phyloP scores from a whole-genome alignment of 1,140 invertebrate species.

The Musca vetustissima region DNA sequence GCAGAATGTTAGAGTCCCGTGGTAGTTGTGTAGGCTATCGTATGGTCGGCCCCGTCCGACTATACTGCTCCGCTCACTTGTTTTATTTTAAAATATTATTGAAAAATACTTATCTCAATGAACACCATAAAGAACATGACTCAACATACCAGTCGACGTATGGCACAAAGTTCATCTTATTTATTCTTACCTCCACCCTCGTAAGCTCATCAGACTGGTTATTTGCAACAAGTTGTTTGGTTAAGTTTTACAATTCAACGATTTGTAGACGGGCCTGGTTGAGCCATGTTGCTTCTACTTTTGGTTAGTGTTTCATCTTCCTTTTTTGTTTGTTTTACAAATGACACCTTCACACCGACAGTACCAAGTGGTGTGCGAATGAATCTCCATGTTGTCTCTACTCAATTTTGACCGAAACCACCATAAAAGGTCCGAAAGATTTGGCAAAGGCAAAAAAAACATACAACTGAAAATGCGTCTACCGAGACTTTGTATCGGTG shows the following conservation, averaged over 20 bases:
- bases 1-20: too few species aligned
- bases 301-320: too few species aligned
- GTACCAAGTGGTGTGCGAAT: not conserved
- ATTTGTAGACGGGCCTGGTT: conserved; percentile 46
- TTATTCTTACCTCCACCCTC: too few species aligned
- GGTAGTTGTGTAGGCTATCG: too few species aligned
- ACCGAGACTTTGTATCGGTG: conserved; percentile 2
- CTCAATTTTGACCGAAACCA: not conserved
- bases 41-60: too few species aligned
- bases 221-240: conserved; percentile 8
- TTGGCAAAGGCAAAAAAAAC: not conserved
- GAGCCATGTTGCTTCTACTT: conserved; percentile 37
- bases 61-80: too few species aligned
- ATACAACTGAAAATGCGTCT: conserved; percentile 1
- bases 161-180: too few species aligned
- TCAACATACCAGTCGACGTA: too few species aligned
- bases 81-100: too few species aligned
- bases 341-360: conserved; percentile 45
- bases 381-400: not conserved
- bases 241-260: conserved; percentile 28
- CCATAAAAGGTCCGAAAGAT: conserved; percentile 13
- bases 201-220: too few species aligned
- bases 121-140: too few species aligned
- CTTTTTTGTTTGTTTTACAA: conserved; percentile 33
- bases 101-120: too few species aligned